These are phyloP conservation scores for Toxotes chatareus DNA, from an alignment of 2,113 vertebrate genomes.

Conservation along the genomic window DNA sequence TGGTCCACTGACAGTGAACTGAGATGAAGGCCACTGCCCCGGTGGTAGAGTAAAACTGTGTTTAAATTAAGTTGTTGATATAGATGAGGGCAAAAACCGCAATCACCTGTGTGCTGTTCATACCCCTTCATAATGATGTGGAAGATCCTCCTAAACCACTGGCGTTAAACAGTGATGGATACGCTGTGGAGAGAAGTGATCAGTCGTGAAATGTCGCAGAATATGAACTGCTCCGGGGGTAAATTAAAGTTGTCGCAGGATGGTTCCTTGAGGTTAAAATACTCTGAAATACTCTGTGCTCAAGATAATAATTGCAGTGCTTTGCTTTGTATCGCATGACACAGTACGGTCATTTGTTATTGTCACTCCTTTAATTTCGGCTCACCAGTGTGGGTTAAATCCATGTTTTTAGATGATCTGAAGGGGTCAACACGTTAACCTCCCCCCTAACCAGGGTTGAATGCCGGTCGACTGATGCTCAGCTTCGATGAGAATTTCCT, in stretches of 20 bases:
- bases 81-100: slow-evolving; percentile 2
- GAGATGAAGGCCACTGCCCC: slow-evolving; percentile 31
- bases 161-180: slow-evolving; percentile 40
- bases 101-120: slow-evolving; percentile 19
- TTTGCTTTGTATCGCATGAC: not conserved
- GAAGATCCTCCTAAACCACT: slow-evolving; percentile 34
- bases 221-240: slow-evolving; percentile 60
- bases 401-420: not conserved
- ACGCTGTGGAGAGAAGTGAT: slow-evolving; percentile 27
- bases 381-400: not conserved
- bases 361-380: not conserved
- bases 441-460: too few relatives aligned
- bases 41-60: slow-evolving; percentile 13
- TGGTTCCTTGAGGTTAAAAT: slow-evolving; percentile 1
- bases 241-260: slow-evolving; percentile 59
- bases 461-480: too few relatives aligned
- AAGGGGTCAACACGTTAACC: too few relatives aligned
- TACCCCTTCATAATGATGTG: slow-evolving; percentile 17
- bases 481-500: too few relatives aligned
- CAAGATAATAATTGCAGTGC: not conserved
- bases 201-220: slow-evolving; percentile 69
- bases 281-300: slow-evolving; percentile 4
- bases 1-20: not conserved
- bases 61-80: slow-evolving; percentile 30
- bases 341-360: not conserved